Base-by-base conservation (phyloP, 2,113 vertebrate genomes). In the Bufo gargarizans region DNA sequence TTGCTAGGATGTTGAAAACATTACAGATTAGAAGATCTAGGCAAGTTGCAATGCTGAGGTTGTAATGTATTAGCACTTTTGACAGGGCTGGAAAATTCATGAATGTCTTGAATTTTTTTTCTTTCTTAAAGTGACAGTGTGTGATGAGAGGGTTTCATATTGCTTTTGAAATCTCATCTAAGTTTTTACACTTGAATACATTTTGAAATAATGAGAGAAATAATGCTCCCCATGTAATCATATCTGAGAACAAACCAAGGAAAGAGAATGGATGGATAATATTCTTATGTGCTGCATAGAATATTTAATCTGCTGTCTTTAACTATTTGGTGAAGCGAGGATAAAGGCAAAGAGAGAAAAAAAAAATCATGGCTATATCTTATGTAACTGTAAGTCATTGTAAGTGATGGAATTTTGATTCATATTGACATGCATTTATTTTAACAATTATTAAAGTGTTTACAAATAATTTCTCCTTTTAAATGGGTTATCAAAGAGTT, bases 181-280 rank as follows among this genome's bases (percentile, higher is more conserved):
- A 16, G 56, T 61, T 81, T 80, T 81, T 45, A 81, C 55, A 81
- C 78, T 81, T 81, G 78, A 81, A 59, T 81, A 81, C 55, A 81
- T 81, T 16, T 61, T 61, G 56, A 81, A 81, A 81, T 81, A 81
- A 81, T 81, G 56, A 61, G 78, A 59, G 33, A 81, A 59, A 59
- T 59, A 81, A 81, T 81, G 56, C 56, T 81, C 78, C 78, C 22
- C 78, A 59, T 81, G 56, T 61, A 81, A 81, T 81, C 22, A 81
- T 59, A 61, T 81, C 11, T 17, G 22, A 81, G 78, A 81, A 61
- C 56, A 81, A 78, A 43, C 56, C 22, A 80, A 43, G 53, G 22
- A 59, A 43, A 81, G 56, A 17, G 56, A 81, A 61, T 45, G 78
- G 22, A 45, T 45, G 58, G 33, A 45, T 61, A 7, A 81, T 43